These are phyloP conservation scores for Bombyx huttoni DNA, from an alignment of 2,888 invertebrate genomes.

Conservation along the genomic window DNA sequence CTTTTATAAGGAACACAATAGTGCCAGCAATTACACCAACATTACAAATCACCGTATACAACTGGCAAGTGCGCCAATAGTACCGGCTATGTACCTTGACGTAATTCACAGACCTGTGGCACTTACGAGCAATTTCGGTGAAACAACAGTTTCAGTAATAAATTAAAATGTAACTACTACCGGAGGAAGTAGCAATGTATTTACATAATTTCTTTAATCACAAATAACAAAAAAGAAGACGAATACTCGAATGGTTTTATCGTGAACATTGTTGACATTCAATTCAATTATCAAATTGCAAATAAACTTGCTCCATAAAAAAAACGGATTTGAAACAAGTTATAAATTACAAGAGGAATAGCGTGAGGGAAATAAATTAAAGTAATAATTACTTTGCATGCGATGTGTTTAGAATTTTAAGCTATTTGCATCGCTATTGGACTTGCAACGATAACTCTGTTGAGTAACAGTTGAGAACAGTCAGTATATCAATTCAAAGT, in stretches of 20 bases:
- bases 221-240: too few relatives aligned
- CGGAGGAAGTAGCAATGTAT: neutral
- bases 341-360: constrained; percentile 9
- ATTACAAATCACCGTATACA: neutral
- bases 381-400: constrained; percentile 31
- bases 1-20: neutral
- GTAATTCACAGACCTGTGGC: constrained; percentile 19
- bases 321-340: too few relatives aligned
- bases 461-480: too few relatives aligned
- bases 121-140: constrained; percentile 19
- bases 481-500: too few relatives aligned
- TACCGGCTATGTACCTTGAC: constrained; percentile 11
- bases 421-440: too few relatives aligned
- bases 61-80: constrained; percentile 7
- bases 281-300: too few relatives aligned
- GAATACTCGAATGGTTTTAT: too few relatives aligned
- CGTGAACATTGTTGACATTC: too few relatives aligned
- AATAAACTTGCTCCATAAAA: too few relatives aligned
- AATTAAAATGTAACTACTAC: constrained; percentile 5
- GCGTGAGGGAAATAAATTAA: constrained; percentile 30
- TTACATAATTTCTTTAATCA: too few relatives aligned
- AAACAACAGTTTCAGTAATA: constrained; percentile 19
- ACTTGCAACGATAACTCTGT: too few relatives aligned
- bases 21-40: neutral
- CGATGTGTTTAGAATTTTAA: too few relatives aligned